A percentile compares a stretch with the other conserved stretches of the same genome.
These are phyloP conservation scores for pig (Sus scrofa) DNA, from an alignment of 2,113 vertebrate species.

Conservation along the genomic window DNA sequence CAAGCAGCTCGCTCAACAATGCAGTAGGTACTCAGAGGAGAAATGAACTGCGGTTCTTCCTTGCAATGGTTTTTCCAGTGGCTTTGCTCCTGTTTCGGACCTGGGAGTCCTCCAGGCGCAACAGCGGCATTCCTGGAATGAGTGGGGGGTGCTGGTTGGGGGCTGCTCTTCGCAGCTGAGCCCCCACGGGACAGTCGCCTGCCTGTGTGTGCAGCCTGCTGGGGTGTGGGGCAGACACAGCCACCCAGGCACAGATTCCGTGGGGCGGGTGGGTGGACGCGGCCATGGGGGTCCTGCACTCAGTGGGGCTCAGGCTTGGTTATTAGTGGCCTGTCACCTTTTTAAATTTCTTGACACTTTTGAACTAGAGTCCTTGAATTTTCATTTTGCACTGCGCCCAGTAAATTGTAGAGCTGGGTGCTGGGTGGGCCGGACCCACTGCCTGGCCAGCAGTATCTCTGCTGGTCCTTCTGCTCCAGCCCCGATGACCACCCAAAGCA, in stretches of 20 bases:
- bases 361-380: neutral
- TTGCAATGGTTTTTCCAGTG: rapidly evolving
- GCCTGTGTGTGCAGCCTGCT: neutral
- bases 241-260: rapidly evolving
- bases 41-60: neutral
- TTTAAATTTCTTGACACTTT: neutral
- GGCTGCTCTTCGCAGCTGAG: neutral
- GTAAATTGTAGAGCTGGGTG: neutral
- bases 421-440: rapidly evolving
- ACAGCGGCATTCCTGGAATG: rapidly evolving
- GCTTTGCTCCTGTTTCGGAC: neutral
- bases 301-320: neutral
- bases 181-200: no score
- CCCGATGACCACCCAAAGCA: rapidly evolving
- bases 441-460: rapidly evolving
- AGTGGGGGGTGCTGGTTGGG: neutral
- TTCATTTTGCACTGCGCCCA: neutral
- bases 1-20: no score
- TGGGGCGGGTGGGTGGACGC: rapidly evolving
- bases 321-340: neutral
- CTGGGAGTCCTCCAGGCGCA: neutral
- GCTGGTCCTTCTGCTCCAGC: rapidly evolving
- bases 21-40: neutral
- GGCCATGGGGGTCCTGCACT: neutral
- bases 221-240: neutral